Evolutionary conservation across 2,797 vertebrate species (phyloP).

Genomic region (Clarias laeviceps): DNA sequence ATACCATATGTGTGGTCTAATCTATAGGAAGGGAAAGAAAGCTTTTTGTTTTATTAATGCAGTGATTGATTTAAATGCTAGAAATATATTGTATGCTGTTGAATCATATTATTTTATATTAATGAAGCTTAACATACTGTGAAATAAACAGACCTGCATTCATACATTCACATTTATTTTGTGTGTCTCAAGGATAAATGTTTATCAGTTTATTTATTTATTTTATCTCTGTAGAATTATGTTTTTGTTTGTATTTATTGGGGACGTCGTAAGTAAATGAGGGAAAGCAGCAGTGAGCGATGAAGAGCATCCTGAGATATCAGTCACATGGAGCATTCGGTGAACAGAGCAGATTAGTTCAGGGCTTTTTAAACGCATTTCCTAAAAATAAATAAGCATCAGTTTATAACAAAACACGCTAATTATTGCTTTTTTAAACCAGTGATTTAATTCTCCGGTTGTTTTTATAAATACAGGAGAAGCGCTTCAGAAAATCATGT

Average conservation of each 20-base stretch:
- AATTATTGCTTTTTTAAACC: slow-evolving; percentile 16
- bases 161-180: neutral
- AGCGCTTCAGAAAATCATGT: neutral
- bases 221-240: neutral
- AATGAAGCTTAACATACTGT: neutral
- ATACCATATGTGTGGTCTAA: too few species aligned
- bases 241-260: too few species aligned
- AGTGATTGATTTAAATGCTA: neutral
- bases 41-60: neutral
- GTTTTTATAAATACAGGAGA: neutral
- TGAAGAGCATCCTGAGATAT: neutral
- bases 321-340: neutral
- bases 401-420: neutral
- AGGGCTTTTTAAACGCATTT: neutral
- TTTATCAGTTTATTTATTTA: neutral
- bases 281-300: neutral
- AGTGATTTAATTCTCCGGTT: neutral
- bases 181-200: neutral
- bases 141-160: neutral
- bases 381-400: too few species aligned
- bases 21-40: neutral
- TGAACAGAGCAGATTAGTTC: neutral
- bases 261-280: neutral
- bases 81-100: neutral
- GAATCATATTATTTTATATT: neutral